Percentiles rank a stretch among this genome's conserved stretches.
Evolutionary conservation across 1,140 invertebrate species (phyloP).

Genomic region (Sinonovacula constricta): DNA sequence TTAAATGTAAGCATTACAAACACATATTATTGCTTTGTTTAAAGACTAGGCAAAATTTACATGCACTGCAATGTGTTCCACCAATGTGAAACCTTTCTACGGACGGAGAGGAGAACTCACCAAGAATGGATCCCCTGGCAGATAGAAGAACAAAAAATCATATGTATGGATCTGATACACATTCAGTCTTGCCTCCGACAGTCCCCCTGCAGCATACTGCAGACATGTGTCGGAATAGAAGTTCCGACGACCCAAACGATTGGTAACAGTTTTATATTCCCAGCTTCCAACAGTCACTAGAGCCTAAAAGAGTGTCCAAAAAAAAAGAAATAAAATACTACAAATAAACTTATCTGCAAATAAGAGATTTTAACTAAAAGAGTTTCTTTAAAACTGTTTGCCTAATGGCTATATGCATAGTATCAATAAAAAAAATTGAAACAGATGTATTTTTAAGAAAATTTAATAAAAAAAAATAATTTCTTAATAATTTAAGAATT

Average conservation of each 20-base stretch:
- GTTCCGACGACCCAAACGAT: constrained; percentile 28
- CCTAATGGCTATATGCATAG: too few relatives aligned
- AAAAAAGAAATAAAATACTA: too few relatives aligned
- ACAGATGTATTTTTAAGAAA: too few relatives aligned
- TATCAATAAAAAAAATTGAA: too few relatives aligned
- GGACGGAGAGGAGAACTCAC: too few relatives aligned
- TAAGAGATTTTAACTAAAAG: neutral
- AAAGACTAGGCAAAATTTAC: neutral
- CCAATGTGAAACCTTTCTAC: too few relatives aligned
- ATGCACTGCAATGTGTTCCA: too few relatives aligned
- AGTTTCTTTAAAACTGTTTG: too few relatives aligned
- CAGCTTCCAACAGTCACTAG: constrained; percentile 45
- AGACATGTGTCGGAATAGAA: constrained; percentile 39
- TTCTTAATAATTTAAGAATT: too few relatives aligned
- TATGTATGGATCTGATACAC: constrained; percentile 50
- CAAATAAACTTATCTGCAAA: neutral
- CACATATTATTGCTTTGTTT: neutral
- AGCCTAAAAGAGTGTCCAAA: constrained; percentile 15
- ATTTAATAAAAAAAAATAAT: too few relatives aligned
- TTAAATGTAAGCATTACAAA: neutral
- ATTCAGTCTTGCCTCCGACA: constrained; percentile 7
- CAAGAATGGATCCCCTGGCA: constrained; percentile 45
- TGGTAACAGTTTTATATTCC: constrained; percentile 31
- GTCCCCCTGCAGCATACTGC: neutral
- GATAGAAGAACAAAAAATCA: constrained; percentile 16